Percentiles rank a stretch among this genome's conserved stretches.
Conservation (phyloP, 1,140 invertebrate species). For the Trichonephila inaurata region DNA sequence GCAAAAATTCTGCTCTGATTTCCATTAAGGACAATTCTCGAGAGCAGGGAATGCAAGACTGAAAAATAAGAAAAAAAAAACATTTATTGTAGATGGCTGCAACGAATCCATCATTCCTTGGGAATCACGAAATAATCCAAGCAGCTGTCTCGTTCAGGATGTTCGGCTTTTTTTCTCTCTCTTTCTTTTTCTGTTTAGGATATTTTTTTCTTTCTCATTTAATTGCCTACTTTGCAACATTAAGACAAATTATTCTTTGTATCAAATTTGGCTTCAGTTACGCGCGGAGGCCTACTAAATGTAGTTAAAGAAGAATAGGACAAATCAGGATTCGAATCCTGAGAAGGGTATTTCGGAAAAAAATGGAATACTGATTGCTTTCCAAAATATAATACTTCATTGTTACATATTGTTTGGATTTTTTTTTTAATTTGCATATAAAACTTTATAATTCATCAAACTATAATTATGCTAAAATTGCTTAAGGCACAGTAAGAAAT, state of each 20-base stretch:
- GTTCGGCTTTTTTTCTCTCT: slow-evolving; percentile 8
- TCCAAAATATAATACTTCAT: neutral
- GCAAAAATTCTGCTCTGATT: slow-evolving; percentile 73
- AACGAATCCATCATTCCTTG: slow-evolving; percentile 67
- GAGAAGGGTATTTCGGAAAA: neutral
- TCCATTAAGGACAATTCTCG: slow-evolving; percentile 63
- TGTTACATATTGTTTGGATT: neutral
- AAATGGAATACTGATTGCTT: neutral
- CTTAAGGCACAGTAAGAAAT: too few relatives aligned
- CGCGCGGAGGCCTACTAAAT: neutral
- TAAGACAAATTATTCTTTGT: slow-evolving; percentile 70
- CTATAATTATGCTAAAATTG: too few relatives aligned
- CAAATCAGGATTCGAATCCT: slow-evolving; percentile 10
- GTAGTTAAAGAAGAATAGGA: neutral
- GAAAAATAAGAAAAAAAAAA: slow-evolving; percentile 51
- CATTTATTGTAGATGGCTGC: slow-evolving; percentile 34
- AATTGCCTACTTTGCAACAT: slow-evolving; percentile 66
- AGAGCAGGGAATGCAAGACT: neutral
- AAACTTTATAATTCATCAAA: too few relatives aligned
- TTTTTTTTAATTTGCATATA: too few relatives aligned
- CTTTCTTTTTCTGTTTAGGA: slow-evolving; percentile 32
- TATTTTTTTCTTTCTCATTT: slow-evolving; percentile 49
- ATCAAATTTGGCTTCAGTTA: slow-evolving; percentile 30
- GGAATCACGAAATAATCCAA: slow-evolving; percentile 67
- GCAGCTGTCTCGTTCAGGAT: slow-evolving; percentile 55